Base-by-base conservation (phyloP, 2,113 vertebrate genomes). In the Myotis davidii region DNA sequence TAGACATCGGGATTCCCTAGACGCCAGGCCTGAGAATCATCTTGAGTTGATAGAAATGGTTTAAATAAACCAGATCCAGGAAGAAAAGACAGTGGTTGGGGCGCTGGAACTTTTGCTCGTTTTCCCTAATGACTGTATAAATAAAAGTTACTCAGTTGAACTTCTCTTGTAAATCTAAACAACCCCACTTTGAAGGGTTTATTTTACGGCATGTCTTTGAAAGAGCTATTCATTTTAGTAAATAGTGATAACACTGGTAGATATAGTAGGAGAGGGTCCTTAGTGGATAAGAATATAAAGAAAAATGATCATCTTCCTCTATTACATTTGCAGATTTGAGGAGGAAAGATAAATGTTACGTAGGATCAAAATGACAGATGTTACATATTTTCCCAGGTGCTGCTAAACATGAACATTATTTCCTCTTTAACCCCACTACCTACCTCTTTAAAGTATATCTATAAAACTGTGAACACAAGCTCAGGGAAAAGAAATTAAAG, bases 401-500 rank as follows among this genome's bases (percentile, higher is more conserved):
- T 90, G 85, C 93, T 95, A 79, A 69, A 91, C 18, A 50, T 39
- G 59, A 79, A 76, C 14, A 20, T n/a, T 73, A 34, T 69, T 78
- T 94, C 67, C 87, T 90, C 81, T 96, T 77, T 4, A 78, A 50
- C 67, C 70, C 88, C 61, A 34, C 21, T 27, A 48, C 3, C 97
- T 97, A 96, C 97, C 97, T 96, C 96, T 84, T 95, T 45, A 78
- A 85, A 88, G 45, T 64, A 37, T 54, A 69, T 86, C 48, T 65
- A 85, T 64, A 69, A 88, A 92, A 94, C 97, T 97, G 97, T 97
- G 97, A 98, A 96, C 27, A 64, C 83, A 85, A 45, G 56, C 97
- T 98, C 97, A 97, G 96, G 97, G 97, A 93, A 74, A 65, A 86
- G 25, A 78, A 88, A 84, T 54, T 56, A 92, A 67, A 95, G 52